Conservation (phyloP, 2,888 invertebrate species). For the Ametastegia equiseti region DNA sequence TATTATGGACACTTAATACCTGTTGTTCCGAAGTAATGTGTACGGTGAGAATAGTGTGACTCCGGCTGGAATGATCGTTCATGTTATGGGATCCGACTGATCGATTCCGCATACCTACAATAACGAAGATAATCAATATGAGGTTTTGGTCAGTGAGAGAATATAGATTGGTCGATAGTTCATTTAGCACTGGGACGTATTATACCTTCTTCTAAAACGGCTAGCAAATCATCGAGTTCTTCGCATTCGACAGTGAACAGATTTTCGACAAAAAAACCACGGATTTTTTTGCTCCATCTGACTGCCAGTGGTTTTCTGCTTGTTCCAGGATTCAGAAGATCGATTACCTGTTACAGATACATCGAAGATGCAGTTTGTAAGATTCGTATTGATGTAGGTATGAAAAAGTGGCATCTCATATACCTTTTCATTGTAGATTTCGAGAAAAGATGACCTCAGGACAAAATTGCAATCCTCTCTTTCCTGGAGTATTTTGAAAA, state of each 20-base stretch:
- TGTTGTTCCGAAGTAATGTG: conserved; percentile 92
- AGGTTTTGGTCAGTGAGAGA: background rate
- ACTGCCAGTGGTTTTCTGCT: conserved; percentile 91
- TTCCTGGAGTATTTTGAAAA: conserved; percentile 89
- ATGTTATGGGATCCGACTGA: conserved; percentile 94
- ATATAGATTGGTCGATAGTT: background rate
- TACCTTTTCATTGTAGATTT: conserved; percentile 98
- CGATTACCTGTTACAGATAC: conserved; percentile 87
- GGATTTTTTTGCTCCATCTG: conserved; percentile 95
- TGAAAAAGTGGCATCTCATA: conserved; percentile 56
- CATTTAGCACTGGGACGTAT: background rate
- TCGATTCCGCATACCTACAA: conserved; percentile 94
- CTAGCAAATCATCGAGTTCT: conserved; percentile 93
- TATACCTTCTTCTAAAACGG: conserved; percentile 95
- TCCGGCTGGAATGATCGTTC: conserved; percentile 95
- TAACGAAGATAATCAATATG: conserved; percentile 51
- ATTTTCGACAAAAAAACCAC: conserved; percentile 97
- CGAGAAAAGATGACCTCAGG: conserved; percentile 94
- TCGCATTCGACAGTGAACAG: conserved; percentile 97
- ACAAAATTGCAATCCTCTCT: conserved; percentile 88
- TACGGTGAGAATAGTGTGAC: conserved; percentile 94
- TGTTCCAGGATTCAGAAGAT: conserved; percentile 92
- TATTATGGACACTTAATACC: conserved; percentile 73
- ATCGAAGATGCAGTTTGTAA: background rate
- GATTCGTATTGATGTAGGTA: background rate